Evolutionary conservation across 2,888 invertebrate genomes (phyloP), one percentile per base, ranked within the genome.

Genomic region (Parnassius glacialis): DNA sequence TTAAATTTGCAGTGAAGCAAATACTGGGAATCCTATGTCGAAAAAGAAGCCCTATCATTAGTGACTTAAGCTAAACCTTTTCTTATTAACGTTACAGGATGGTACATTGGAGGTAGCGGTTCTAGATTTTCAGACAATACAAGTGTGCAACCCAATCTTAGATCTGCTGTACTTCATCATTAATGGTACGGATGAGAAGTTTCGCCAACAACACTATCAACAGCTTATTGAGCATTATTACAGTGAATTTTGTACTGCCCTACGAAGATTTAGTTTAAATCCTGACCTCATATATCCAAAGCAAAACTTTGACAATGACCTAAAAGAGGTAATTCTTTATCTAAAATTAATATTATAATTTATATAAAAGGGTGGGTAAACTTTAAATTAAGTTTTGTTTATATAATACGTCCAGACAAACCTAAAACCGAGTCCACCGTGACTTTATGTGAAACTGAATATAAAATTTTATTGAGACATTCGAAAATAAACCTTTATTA

Each of bases 151-250:
- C 43, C 64, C 64, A 10, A 52, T 67, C 43, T 57, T 63, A 2
- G 68, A 69, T 52, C 61, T 68, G 42, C 55, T 68, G 25, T 68
- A 67, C 56, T 67, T 64, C 60, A 62, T 65, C 61, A 75, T 78
- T 69, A 72, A 74, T 1, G 76, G 83, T 42, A 72, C 82, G 0
- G 83, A 81, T 68, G 70, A 70, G 48, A 54, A 71, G 63, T 83
- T 83, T 73, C 73, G 83, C 12, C 9, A 34, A 20, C 2, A 58
- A 12, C 34, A 52, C 52, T 58, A 52, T 52, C 58, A 51, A 11
- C 34, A 52, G 44, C 58, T 58, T 13, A 43, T 60, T 12, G 48
- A 60, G 9, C 50, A 48, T n/a, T 60, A 60, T 45, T 60, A 60
- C 42, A 13, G 13, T 10, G 53, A 60, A 50, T 11, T 60, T 1